Percentiles rank a stretch among this genome's conserved stretches.
Conservation (phyloP, 1,140 invertebrate species). For the Aphidius gifuensis region DNA sequence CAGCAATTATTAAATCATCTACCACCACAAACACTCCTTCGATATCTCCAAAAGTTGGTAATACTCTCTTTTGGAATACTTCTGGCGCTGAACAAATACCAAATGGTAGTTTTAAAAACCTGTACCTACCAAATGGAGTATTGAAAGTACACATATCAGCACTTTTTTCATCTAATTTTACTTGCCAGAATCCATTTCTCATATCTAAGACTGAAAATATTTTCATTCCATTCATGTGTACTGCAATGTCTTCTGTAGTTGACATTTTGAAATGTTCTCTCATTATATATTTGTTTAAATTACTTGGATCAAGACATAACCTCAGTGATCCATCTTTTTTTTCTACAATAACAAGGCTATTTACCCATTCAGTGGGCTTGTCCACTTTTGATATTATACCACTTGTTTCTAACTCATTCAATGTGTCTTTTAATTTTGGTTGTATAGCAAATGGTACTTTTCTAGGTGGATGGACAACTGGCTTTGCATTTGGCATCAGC, state of each 20-base stretch:
- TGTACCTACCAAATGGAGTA: constrained; percentile 40
- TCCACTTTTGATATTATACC: constrained; percentile 31
- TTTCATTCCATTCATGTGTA: constrained; percentile 19
- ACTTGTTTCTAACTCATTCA: constrained; percentile 32
- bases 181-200: constrained; percentile 45
- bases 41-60: constrained; percentile 31
- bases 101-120: constrained; percentile 40
- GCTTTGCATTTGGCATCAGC: constrained; percentile 22
- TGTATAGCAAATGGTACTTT: constrained; percentile 36
- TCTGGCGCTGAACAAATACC: constrained; percentile 38
- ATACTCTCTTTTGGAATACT: constrained; percentile 35
- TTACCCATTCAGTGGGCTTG: constrained; percentile 45
- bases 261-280: constrained; percentile 36
- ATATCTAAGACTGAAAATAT: constrained; percentile 44
- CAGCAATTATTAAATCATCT: constrained; percentile 41
- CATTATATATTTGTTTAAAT: constrained; percentile 45
- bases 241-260: constrained; percentile 35
- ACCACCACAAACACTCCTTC: constrained; percentile 35
- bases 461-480: constrained; percentile 27
- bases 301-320: constrained; percentile 47
- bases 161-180: constrained; percentile 39
- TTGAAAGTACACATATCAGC: constrained; percentile 35
- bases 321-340: constrained; percentile 42
- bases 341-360: constrained; percentile 41
- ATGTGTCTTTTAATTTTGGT: constrained; percentile 19